Evolutionary conservation across 2,797 vertebrate genomes (phyloP).

Genomic region (Sebastes steindachneri): DNA sequence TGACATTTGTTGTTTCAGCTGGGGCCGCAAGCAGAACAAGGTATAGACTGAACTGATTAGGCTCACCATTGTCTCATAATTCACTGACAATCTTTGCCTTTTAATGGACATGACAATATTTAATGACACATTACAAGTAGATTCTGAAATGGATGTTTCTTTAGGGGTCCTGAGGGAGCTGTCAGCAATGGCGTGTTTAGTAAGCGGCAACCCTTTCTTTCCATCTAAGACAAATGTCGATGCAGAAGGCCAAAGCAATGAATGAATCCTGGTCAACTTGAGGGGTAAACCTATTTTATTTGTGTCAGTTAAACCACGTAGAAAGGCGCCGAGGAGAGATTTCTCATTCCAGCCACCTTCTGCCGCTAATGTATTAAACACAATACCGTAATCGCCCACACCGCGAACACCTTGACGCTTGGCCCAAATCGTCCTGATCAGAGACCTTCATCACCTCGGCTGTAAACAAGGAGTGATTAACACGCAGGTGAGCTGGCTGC

Average conservation of each 20-base stretch:
- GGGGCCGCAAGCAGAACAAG: background rate
- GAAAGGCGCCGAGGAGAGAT: background rate
- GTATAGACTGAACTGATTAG: background rate
- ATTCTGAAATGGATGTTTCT: background rate
- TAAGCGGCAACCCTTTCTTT: background rate
- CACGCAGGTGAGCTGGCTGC: conserved; percentile 26
- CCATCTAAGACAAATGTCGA: background rate
- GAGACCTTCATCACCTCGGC: conserved; percentile 29
- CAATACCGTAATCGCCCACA: conserved; percentile 3
- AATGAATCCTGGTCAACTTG: background rate
- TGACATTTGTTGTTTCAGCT: background rate
- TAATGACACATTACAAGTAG: background rate
- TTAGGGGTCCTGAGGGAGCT: background rate
- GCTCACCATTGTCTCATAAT: background rate
- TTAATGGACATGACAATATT: background rate
- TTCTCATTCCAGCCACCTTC: background rate
- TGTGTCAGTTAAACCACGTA: background rate
- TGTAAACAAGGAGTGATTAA: conserved; percentile 59
- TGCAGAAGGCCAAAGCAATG: background rate
- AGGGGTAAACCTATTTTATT: background rate
- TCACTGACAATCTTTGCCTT: background rate
- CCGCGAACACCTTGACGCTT: conserved; percentile 1
- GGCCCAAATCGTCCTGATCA: conserved; percentile 14
- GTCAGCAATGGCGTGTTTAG: background rate
- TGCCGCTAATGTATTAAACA: conserved; percentile 2